Base-by-base conservation (phyloP, 2,113 vertebrate genomes). In the Ailurus styani region DNA sequence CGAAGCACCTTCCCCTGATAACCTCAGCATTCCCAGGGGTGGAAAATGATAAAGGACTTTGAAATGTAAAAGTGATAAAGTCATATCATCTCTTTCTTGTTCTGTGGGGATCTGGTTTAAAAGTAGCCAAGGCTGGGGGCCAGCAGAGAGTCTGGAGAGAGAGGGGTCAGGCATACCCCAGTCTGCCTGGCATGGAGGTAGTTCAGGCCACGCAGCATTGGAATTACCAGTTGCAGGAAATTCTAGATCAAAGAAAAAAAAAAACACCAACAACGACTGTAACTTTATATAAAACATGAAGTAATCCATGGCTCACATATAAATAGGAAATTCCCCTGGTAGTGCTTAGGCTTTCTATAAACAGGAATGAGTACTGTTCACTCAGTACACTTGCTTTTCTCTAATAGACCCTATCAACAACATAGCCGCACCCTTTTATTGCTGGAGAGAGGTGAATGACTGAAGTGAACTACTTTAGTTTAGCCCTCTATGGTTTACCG, bases 281-380 rank as follows among this genome's bases (percentile, higher is more conserved):
- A 92, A 54, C 37, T 97, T 78, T 73, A 25, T 75, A 86, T 50
- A 89, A 95, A 84, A 55, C 37, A 68, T 87, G 25, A 93, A 95
- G 34, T 95, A 86, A 91, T 72, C 17, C 31, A 93, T 52, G n/a
- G 29, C 18, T 95, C 66, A 91, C 21, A 66, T 60, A 25, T 92
- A 54, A 82, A 60, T 60, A 86, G 90, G 55, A 52, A 77, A 52
- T 78, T 77, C 9, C 52, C 25, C 55, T 57, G 7, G 47, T 83
- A 68, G 40, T 20, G 40, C 55, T 93, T 79, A 68, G 64, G 42
- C 27, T 87, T 95, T 84, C 57, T 50, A 37, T 95, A 85, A 96
- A 81, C 47, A 79, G 73, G 52, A 86, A 88, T 77, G 79, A 84
- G 78, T 90, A 12, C 18, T 68, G 45, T 90, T 42, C n/a, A 72